These are phyloP conservation scores for Lepus timidus DNA, from an alignment of 2,113 vertebrate genomes.

Conservation along the genomic window DNA sequence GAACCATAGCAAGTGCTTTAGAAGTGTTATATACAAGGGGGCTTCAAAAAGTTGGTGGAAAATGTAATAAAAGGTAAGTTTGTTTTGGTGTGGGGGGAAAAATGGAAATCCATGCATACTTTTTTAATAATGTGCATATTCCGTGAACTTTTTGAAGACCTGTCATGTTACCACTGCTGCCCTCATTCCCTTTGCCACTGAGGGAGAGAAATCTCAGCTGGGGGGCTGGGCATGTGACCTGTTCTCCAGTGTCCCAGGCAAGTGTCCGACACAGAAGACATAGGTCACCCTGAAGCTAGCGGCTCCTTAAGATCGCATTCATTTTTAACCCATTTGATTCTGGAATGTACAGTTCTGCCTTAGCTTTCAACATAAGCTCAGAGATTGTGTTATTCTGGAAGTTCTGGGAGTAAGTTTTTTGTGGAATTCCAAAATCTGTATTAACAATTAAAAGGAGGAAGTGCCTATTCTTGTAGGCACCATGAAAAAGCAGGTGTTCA, in stretches of 20 bases:
- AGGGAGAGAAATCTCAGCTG: background rate
- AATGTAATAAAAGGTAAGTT: too few relatives aligned
- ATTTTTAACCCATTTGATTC: background rate
- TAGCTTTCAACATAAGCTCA: background rate
- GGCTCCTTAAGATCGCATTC: background rate
- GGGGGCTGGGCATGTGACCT: background rate
- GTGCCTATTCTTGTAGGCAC: background rate
- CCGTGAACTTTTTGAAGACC: too few relatives aligned
- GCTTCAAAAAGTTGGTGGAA: too few relatives aligned
- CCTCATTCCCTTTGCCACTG: background rate
- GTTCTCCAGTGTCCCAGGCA: background rate
- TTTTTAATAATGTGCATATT: too few relatives aligned
- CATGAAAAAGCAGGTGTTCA: background rate
- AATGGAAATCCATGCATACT: too few relatives aligned
- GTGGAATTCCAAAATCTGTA: background rate
- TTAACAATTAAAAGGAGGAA: slow-evolving; percentile 30
- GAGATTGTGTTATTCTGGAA: background rate
- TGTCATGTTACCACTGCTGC: background rate
- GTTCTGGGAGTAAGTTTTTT: background rate
- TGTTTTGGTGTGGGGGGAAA: too few relatives aligned
- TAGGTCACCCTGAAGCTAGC: background rate
- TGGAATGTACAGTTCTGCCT: background rate
- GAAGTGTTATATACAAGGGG: background rate
- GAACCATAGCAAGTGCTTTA: background rate
- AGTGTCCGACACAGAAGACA: background rate